Evolutionary conservation across 2,113 vertebrate species (phyloP).

Genomic region (Gopherus flavomarginatus): DNA sequence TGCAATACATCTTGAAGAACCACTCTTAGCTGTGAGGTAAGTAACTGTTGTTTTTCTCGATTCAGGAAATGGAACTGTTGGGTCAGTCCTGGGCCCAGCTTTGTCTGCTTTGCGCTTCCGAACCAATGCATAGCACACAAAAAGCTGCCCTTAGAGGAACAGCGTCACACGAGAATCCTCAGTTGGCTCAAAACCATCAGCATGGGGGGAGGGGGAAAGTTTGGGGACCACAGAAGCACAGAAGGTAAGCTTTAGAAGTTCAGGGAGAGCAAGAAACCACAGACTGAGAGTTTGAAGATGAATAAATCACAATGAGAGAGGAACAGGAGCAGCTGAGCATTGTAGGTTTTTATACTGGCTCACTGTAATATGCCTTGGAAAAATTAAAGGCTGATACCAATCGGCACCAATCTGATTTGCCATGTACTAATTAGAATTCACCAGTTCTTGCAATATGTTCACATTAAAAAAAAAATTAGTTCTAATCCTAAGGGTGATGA

Average conservation of each 20-base stretch:
- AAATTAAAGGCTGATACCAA: not conserved
- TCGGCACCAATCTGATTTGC: not conserved
- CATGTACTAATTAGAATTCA: not conserved
- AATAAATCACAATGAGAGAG: not conserved
- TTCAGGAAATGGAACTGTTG: not conserved
- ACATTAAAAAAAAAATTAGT: not conserved
- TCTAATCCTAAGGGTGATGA: not conserved
- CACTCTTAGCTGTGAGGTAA: not conserved
- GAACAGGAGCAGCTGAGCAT: not conserved
- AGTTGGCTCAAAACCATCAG: not conserved
- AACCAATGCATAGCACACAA: not conserved
- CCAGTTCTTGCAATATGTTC: not conserved
- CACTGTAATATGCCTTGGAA: not conserved
- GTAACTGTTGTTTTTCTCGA: not conserved
- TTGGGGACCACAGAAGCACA: no score
- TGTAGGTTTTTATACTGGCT: fast-evolving
- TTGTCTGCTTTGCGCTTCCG: not conserved
- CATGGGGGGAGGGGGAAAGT: not conserved
- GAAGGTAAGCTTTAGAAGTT: not conserved
- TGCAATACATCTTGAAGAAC: not conserved
- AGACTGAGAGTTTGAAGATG: not conserved
- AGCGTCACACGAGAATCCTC: not conserved
- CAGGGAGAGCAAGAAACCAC: not conserved
- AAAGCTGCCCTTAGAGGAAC: not conserved
- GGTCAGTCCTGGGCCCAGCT: not conserved